Evolutionary conservation across 1,140 invertebrate species (phyloP).

Genomic region (Microvelia longipes): DNA sequence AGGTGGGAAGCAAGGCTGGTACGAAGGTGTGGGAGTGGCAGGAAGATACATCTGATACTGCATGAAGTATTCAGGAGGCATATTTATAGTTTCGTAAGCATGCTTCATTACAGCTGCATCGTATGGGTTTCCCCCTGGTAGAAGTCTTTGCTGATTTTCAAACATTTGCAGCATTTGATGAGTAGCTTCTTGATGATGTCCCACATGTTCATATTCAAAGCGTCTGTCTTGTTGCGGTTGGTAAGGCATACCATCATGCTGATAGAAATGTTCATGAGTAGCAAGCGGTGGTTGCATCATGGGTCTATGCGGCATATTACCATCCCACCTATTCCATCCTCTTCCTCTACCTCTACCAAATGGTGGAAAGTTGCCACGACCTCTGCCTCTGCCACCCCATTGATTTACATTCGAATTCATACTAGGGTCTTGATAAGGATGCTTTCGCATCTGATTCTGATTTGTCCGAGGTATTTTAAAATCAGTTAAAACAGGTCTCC

Average conservation of each 20-base stretch:
- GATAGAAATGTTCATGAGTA: not conserved
- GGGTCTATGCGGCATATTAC: too few relatives aligned
- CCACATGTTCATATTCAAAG: not conserved
- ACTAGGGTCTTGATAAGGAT: not conserved
- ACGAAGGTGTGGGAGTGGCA: not conserved
- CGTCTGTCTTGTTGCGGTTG: not conserved
- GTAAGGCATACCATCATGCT: not conserved
- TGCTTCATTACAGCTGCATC: not conserved
- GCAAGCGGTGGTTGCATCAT: too few relatives aligned
- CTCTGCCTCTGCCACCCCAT: not conserved
- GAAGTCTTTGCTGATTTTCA: not conserved
- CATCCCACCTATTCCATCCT: too few relatives aligned
- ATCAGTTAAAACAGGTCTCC: not conserved
- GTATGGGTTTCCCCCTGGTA: not conserved
- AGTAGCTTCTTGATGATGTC: too few relatives aligned
- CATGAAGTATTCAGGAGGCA: not conserved
- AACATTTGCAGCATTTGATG: not conserved
- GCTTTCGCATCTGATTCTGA: not conserved
- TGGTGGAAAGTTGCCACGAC: not conserved
- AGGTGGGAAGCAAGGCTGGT: slow-evolving; percentile 4
- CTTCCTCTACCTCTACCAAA: not conserved
- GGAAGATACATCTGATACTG: not conserved
- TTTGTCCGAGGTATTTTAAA: not conserved
- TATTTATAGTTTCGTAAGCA: not conserved
- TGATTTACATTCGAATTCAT: too few relatives aligned